A percentile compares a stretch with the other conserved stretches of the same genome.
These are phyloP conservation scores for Tautogolabrus adspersus DNA, from an alignment of 2,113 vertebrate species.

Conservation along the genomic window DNA sequence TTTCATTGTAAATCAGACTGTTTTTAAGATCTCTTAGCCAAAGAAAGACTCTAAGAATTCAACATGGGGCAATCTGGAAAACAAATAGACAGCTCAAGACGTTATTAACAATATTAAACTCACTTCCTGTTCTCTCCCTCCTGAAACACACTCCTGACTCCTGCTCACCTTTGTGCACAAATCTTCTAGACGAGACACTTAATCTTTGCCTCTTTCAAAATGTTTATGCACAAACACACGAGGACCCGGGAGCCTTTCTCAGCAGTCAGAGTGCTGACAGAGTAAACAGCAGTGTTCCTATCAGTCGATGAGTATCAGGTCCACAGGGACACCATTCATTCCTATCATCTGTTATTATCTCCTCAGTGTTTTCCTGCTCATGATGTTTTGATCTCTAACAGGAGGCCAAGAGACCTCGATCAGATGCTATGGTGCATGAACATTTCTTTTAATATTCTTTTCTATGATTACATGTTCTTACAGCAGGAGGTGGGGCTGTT, in stretches of 20 bases:
- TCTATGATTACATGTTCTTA: too few relatives aligned
- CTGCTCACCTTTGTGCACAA: too few relatives aligned
- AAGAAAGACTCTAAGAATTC: not conserved
- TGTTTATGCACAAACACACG: slow-evolving; percentile 8
- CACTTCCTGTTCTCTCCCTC: not conserved
- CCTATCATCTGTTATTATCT: slow-evolving; percentile 56
- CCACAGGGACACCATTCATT: slow-evolving; percentile 44
- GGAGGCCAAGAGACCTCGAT: slow-evolving; percentile 43
- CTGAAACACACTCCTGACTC: too few relatives aligned
- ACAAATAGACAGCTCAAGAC: slow-evolving; percentile 5
- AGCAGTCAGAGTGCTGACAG: slow-evolving; percentile 42
- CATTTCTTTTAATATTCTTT: too few relatives aligned
- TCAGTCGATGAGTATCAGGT: slow-evolving; percentile 55
- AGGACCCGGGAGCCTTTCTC: slow-evolving; percentile 41
- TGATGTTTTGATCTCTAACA: slow-evolving; percentile 56
- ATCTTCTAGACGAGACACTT: not conserved
- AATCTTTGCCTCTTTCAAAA: not conserved
- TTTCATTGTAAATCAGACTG: not conserved
- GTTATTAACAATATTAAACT: not conserved
- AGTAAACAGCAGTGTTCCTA: slow-evolving; percentile 48
- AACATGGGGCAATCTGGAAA: slow-evolving; percentile 9
- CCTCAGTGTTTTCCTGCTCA: slow-evolving; percentile 42
- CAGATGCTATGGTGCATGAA: not conserved
- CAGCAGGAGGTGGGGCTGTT: too few relatives aligned
- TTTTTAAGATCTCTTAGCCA: too few relatives aligned